phyloP scores from a whole-genome alignment of 2,888 invertebrate genomes.

The Nemurella pictetii region DNA sequence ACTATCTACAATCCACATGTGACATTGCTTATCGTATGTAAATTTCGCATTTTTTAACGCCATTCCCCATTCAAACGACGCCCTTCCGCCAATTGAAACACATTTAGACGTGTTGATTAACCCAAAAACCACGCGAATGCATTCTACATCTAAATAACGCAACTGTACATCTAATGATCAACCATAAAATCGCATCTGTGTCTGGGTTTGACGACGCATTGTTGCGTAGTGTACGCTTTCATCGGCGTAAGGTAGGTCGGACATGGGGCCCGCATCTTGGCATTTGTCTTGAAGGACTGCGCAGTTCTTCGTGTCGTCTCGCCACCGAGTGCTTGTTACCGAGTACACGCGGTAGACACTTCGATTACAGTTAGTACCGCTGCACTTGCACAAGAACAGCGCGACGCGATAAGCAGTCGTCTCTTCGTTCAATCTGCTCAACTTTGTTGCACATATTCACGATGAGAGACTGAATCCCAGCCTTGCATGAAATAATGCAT shows the following conservation, averaged over 20 bases:
- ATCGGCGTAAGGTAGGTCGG: background rate
- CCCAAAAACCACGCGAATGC: background rate
- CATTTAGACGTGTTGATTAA: background rate
- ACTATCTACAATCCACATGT: too few species aligned
- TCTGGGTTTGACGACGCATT: background rate
- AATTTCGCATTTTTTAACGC: background rate
- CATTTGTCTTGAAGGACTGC: background rate
- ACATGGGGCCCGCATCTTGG: background rate
- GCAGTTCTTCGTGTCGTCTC: background rate
- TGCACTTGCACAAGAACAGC: background rate
- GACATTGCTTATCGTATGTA: too few species aligned
- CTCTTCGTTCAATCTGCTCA: too few species aligned
- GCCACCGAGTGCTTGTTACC: background rate
- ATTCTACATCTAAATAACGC: background rate
- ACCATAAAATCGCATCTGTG: background rate
- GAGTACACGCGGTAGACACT: background rate
- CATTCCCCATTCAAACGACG: background rate
- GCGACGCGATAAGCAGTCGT: too few species aligned
- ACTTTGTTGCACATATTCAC: too few species aligned
- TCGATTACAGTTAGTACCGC: background rate
- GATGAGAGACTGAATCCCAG: too few species aligned
- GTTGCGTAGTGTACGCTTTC: background rate
- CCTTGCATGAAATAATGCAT: too few species aligned
- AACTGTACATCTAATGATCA: background rate
- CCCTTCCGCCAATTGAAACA: background rate